Base-by-base conservation (phyloP, 2,797 vertebrate species). In the Bovichtus variegatus region DNA sequence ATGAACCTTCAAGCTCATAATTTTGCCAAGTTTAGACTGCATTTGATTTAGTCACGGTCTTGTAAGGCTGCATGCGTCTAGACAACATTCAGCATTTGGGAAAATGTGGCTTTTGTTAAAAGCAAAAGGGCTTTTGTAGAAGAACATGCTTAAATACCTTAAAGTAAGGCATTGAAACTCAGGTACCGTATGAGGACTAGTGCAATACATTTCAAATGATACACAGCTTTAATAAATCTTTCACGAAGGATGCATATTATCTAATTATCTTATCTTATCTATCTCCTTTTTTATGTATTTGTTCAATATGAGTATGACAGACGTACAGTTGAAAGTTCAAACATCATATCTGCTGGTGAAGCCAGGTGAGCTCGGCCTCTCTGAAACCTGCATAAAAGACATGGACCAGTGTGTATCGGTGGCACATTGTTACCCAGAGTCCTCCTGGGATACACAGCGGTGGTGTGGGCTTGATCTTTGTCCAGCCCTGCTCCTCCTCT, bases 351-450 rank as follows among this genome's bases (percentile, higher is more conserved):
- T 59, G 44, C 43, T 13, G 74, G 50, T 34, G 31, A 54, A 40
- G 40, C 15, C 1, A 25, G 40, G n/a, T 60, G 8, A 15, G 11
- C 47, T 13, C 2, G 3, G n/a, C n/a, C n/a, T n/a, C n/a, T 69
- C 29, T 58, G 54, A 38, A 27, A n/a, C 54, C 31, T 40, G 41
- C 41, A 5, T 12, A 1, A 13, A n/a, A n/a, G n/a, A n/a, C n/a
- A n/a, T n/a, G 10, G 36, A 43, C 44, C 47, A 55, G 40, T 0
- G 2, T 19, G 34, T 5, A 16, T 50, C 18, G 21, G 43, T 19
- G 25, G 4, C 40, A n/a, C 74, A 34, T 15, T 59, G 21, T 65
- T 25, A 64, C 51, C 51, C 59, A 70, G n/a, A 47, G 9, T 43
- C 5, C 44, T 23, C 60, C 1, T 60, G 53, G 41, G 59, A 10